Base-by-base conservation (phyloP, 1,140 invertebrate species). In the Phymastichus coffea region DNA sequence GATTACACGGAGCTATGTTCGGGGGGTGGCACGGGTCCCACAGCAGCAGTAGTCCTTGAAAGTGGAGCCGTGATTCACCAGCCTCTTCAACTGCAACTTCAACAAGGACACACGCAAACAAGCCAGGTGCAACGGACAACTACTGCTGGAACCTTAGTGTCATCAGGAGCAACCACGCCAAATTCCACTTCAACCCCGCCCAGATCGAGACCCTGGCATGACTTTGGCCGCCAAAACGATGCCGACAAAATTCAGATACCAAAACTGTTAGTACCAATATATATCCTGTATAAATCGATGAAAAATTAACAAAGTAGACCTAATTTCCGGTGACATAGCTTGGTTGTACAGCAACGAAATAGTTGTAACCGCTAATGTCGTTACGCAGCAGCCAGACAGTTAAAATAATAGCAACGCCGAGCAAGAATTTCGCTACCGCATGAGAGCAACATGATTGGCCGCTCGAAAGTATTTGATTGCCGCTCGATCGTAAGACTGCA, bases 171-270 rank as follows among this genome's bases (percentile, higher is more conserved):
- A 55, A 81, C 85, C 4, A 83, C 84, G 54, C 82, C 85, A 4
- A 82, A 82, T 63, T 76, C 85, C 28, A 84, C 81, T 43, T 83
- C 86, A 6, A 85, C 83, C 66, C 84, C 85, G 57, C 84, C 87
- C 17, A 86, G 88, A 66, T 92, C 89, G 33, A 78, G 91, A 64
- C 91, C 91, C 53, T 94, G 91, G 92, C 91, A 93, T 77, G 91
- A 95, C 78, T 95, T 95, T 76, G 92, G 92, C 20, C 82, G 93
- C 63, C 93, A 94, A 73, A 93, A 93, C 71, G 93, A 96, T 77
- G 90, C 91, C 51, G 94, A 95, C 78, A 96, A 96, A 85, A 94
- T 97, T 67, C 93, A 96, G 83, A 97, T 97, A 85, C 92, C 94
- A 77, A 98, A 97, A 91, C 84, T 96, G 94, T 97, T 83, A 94